Conservation (phyloP, 2,797 vertebrate species). For the Etheostoma perlongum region DNA sequence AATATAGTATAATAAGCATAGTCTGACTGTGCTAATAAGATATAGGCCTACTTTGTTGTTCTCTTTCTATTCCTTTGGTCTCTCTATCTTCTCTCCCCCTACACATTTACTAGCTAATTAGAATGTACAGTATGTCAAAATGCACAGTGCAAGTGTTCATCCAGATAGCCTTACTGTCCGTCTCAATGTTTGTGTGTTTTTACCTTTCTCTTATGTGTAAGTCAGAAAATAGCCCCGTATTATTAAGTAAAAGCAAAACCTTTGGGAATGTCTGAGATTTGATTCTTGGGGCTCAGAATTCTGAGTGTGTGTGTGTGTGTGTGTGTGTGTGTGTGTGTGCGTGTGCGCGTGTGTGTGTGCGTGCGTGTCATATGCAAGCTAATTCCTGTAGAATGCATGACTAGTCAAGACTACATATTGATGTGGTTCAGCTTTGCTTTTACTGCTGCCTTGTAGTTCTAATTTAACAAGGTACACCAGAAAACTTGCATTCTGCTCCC, state of each 20-base stretch:
- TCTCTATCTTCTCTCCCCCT: not conserved
- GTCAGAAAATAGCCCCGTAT: not conserved
- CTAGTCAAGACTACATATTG: slow-evolving; percentile 39
- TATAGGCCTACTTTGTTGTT: not conserved
- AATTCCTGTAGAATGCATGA: slow-evolving; percentile 60
- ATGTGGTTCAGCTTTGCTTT: slow-evolving; percentile 46
- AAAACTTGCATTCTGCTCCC: slow-evolving; percentile 37
- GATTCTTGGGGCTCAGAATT: no score
- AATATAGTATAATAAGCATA: slow-evolving; percentile 11
- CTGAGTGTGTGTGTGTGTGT: no score
- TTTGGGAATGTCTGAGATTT: not conserved
- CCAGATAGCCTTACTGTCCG: not conserved
- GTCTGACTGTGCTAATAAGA: slow-evolving; percentile 31
- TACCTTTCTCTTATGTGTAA: not conserved
- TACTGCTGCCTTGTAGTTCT: slow-evolving; percentile 45
- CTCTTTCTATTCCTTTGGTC: not conserved
- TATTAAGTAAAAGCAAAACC: not conserved
- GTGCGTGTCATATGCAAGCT: slow-evolving; percentile 16
- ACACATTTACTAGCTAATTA: slow-evolving; percentile 2
- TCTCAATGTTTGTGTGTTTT: not conserved
- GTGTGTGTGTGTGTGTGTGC: no score
- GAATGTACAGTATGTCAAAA: not conserved
- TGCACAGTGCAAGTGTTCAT: not conserved
- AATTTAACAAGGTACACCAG: slow-evolving; percentile 53
- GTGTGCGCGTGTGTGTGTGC: slow-evolving; percentile 3